Base-by-base conservation (phyloP, 2,888 invertebrate species). In the Pristionchus mayeri region DNA sequence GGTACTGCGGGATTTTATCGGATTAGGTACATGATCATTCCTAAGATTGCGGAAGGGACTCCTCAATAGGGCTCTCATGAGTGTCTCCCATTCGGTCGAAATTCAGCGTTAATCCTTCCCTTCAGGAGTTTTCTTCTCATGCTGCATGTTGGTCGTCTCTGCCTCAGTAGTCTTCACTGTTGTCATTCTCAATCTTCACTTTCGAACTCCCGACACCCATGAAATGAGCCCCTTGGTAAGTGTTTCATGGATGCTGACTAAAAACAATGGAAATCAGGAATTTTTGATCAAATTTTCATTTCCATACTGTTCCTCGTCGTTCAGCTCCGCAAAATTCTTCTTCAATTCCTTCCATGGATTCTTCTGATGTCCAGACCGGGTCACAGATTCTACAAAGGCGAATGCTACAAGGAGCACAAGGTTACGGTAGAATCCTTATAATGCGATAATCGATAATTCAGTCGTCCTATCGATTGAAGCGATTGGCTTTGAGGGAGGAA, bases 121-220 rank as follows among this genome's bases (percentile, higher is more conserved):
- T 78, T 48, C 85, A 89, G 91, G 90, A 21, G 90, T 91, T 24
- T 92, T 91, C 86, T 92, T 92, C 88, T 89, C 91, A 18, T 91
- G 90, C 60, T 91, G 90, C 84, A 92, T 92, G 92, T 85, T 91
- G 44, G 89, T 92, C n/a, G 89, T 91, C 13, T 88, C 90, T 2
- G 90, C 90, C 21, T 91, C 91, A 11, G 92, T 92, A 37, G 90
- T 92, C 24, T 91, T 91, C 87, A 91, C 91, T 24, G 91, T 92
- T 21, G 88, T 92, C 50, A 89, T 91, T n/a, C 85, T 91, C 37
- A 91, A 91, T 82, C 87, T 92, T 11, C 91, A 92, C 85, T 91
- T 90, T 85, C 84, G 91, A 48, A 87, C 87, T 54, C 87, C 90
- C 0, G 91, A 92, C 75, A 90, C 91, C 27, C 90, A 91, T 85